Base-by-base conservation (phyloP, 1,140 invertebrate genomes). In the Rhyzopertha dominica region DNA sequence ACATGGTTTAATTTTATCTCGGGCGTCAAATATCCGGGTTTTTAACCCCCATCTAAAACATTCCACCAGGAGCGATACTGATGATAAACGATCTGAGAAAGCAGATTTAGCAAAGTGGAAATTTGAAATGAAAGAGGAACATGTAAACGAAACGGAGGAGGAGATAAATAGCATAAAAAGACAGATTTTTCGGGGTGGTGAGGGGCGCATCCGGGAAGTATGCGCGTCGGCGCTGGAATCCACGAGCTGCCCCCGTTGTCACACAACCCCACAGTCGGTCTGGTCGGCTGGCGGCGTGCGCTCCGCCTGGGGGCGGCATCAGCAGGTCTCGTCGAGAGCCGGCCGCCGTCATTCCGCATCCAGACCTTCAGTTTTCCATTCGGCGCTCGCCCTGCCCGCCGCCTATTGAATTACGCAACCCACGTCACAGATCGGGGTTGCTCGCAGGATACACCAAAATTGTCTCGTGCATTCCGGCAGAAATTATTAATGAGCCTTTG, bases 161-260 rank as follows among this genome's bases (percentile, higher is more conserved):
- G 54, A 57, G 54, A 56, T 53, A 53, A 56, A 52, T 51, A 56
- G 46, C 50, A 49, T 53, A 56, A 56, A 56, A 56, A 56, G 50
- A 56, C 54, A 53, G 54, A 56, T 56, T 56, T 56, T 56, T 53
- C 39, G 49, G 49, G 30, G 40, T 18, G 38, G 39, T 39, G 49
- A 46, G 43, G 42, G 42, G 42, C 16, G 36, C 43, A 41, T 53
- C 42, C 42, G 47, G 51, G 43, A 44, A 49, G 34, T 49, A 53
- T 54, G 51, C 51, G 51, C 51, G 43, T 38, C 38, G 39, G 23
- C 46, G 40, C 30, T 43, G 36, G 37, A 48, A 52, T 43, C 48
- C 45, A 46, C 41, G 43, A 53, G 43, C 43, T 46, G 47, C 46
- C 37, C 47, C 34, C 39, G 51, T 44, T 47, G 47, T 46, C 42